Evolutionary conservation across 53 echinoderm and acorn worm genomes (phyloP).

Genomic region (Temnopleurus reevesii): DNA sequence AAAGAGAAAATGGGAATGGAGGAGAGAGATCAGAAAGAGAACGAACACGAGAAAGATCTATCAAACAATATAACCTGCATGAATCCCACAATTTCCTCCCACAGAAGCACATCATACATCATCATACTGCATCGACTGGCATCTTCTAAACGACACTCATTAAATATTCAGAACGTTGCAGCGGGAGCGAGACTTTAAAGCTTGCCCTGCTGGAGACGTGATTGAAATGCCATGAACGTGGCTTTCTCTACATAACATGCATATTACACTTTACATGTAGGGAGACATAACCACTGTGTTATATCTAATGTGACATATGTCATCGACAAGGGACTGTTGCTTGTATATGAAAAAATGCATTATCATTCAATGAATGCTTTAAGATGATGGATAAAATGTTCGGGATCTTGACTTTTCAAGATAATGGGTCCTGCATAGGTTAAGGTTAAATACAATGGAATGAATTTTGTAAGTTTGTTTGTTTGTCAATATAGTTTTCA

Average conservation of each 20-base stretch:
- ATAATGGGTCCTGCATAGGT: too few species aligned
- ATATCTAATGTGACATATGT: too few species aligned
- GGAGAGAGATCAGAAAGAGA: background rate
- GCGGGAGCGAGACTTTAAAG: background rate
- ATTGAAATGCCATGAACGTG: slow-evolving; percentile 51
- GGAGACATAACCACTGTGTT: too few species aligned
- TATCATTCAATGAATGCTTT: too few species aligned
- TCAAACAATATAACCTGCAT: background rate
- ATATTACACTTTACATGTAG: background rate
- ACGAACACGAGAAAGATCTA: too few species aligned
- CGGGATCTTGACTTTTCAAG: too few species aligned
- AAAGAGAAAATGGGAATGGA: background rate
- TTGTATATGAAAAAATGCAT: too few species aligned
- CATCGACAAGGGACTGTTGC: too few species aligned
- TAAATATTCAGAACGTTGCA: slow-evolving; percentile 3
- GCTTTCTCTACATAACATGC: background rate
- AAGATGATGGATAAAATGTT: too few species aligned
- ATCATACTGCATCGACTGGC: background rate
- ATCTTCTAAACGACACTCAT: slow-evolving; percentile 44
- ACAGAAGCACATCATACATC: background rate
- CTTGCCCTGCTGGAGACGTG: slow-evolving; percentile 21
- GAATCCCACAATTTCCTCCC: background rate
- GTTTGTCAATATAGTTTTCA: too few species aligned
- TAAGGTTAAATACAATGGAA: too few species aligned
- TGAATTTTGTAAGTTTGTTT: too few species aligned